Conservation (phyloP, 2,797 vertebrate genomes). For the Eulemur rubriventer region DNA sequence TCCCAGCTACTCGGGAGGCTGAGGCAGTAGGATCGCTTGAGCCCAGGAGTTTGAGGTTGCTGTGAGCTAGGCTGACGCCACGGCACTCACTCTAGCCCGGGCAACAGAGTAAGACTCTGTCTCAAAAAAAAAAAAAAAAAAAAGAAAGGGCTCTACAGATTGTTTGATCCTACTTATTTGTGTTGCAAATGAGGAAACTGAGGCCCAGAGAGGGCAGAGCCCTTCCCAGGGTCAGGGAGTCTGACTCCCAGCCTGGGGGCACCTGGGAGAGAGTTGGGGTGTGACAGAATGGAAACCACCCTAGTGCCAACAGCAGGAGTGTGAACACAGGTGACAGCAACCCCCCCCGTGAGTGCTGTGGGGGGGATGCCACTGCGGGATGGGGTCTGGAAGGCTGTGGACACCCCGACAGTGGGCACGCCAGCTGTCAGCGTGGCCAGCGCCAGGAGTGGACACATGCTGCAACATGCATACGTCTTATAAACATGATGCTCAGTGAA, state of each 20-base stretch:
- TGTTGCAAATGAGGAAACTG: not conserved
- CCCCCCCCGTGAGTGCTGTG: accelerated
- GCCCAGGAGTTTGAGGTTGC: too few relatives aligned
- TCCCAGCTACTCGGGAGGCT: too few relatives aligned
- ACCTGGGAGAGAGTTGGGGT: not conserved
- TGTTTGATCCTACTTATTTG: not conserved
- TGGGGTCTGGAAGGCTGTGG: not conserved
- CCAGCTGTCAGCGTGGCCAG: accelerated
- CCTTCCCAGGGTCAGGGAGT: not conserved
- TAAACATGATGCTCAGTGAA: not conserved
- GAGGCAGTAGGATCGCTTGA: accelerated
- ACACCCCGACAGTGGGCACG: accelerated
- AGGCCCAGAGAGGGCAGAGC: not conserved
- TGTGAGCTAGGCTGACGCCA: too few relatives aligned
- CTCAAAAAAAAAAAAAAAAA: too few relatives aligned
- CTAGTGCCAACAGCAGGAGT: accelerated
- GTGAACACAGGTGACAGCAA: accelerated
- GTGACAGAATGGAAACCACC: not conserved
- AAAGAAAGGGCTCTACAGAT: not conserved
- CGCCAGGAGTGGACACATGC: not conserved
- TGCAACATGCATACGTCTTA: not conserved
- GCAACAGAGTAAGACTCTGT: too few relatives aligned
- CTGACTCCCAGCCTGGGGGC: too few relatives aligned
- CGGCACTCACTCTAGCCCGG: too few relatives aligned
- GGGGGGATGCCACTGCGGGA: not conserved